These are phyloP conservation scores for Caiman crocodilus DNA, from an alignment of 2,797 vertebrate species.

Conservation along the genomic window DNA sequence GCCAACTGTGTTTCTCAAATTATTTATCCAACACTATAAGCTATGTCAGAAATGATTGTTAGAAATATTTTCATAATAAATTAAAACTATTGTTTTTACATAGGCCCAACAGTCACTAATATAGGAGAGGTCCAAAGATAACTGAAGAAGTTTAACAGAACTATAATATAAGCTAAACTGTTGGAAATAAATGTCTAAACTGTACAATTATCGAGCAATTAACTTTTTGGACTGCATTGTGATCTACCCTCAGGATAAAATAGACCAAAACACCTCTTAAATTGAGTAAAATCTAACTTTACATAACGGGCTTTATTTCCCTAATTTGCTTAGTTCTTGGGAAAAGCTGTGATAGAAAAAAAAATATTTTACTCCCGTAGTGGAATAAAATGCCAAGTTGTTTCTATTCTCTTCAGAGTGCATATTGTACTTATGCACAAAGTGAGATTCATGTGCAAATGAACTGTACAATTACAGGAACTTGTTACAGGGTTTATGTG, in stretches of 20 bases:
- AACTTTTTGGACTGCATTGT: slow-evolving; percentile 63
- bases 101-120: slow-evolving; percentile 26
- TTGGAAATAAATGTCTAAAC: slow-evolving; percentile 62
- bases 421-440: neutral
- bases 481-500: neutral
- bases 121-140: slow-evolving; percentile 27
- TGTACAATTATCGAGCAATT: slow-evolving; percentile 65
- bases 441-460: slow-evolving; percentile 40
- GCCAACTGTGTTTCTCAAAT: neutral
- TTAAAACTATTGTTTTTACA: neutral
- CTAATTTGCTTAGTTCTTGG: slow-evolving; percentile 67
- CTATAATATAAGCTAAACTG: slow-evolving; percentile 24
- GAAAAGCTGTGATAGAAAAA: slow-evolving; percentile 52
- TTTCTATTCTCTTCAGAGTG: slow-evolving; percentile 46
- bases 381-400: slow-evolving; percentile 61
- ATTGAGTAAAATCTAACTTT: slow-evolving; percentile 70
- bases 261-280: slow-evolving; percentile 75
- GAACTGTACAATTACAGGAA: slow-evolving; percentile 29
- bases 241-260: slow-evolving; percentile 61
- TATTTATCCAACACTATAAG: neutral
- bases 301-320: slow-evolving; percentile 55
- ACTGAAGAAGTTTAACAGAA: slow-evolving; percentile 39
- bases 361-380: slow-evolving; percentile 66
- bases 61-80: slow-evolving; percentile 12
- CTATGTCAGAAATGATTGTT: neutral